phyloP scores from a whole-genome alignment of 2,888 invertebrate species.

The Branchipolynoe longqiensis region DNA sequence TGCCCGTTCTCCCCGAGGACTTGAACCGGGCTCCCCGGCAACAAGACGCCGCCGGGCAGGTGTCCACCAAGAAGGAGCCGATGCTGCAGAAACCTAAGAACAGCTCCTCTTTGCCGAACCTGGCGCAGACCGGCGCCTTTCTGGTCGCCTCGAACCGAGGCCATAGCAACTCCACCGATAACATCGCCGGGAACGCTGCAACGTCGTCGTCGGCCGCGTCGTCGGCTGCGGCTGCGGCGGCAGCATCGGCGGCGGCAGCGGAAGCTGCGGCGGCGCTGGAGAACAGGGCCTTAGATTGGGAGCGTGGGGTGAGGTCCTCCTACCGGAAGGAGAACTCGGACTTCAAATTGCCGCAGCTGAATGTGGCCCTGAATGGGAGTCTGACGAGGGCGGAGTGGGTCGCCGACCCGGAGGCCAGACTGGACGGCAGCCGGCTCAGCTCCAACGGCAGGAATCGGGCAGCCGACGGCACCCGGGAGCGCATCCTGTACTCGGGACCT shows the following conservation, averaged over 20 bases:
- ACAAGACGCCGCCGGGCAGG: too few species aligned
- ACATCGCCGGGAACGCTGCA: not conserved
- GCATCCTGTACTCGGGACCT: conserved; percentile 43
- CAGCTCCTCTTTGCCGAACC: conserved; percentile 39
- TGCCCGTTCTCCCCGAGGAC: conserved; percentile 4
- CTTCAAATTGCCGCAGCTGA: conserved; percentile 39
- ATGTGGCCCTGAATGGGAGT: not conserved
- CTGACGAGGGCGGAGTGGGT: not conserved
- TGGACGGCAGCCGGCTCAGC: conserved; percentile 29
- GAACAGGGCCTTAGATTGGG: conserved; percentile 16
- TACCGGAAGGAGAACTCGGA: conserved; percentile 40
- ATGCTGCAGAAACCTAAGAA: not conserved
- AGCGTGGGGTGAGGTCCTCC: conserved; percentile 21
- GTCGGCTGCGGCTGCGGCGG: not conserved
- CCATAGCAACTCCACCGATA: conserved; percentile 13
- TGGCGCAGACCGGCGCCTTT: not conserved
- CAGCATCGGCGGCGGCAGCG: not conserved
- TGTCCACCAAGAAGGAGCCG: not conserved
- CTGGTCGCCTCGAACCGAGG: not conserved
- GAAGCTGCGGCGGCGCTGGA: not conserved
- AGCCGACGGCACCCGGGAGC: not conserved
- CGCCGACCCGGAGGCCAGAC: not conserved
- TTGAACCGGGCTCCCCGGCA: too few species aligned
- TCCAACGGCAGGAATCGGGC: not conserved
- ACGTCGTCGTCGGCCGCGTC: not conserved